Base-by-base conservation (phyloP, 30 jellyfish, hydroid and myxozoan species). In the Hydra vulgaris region DNA sequence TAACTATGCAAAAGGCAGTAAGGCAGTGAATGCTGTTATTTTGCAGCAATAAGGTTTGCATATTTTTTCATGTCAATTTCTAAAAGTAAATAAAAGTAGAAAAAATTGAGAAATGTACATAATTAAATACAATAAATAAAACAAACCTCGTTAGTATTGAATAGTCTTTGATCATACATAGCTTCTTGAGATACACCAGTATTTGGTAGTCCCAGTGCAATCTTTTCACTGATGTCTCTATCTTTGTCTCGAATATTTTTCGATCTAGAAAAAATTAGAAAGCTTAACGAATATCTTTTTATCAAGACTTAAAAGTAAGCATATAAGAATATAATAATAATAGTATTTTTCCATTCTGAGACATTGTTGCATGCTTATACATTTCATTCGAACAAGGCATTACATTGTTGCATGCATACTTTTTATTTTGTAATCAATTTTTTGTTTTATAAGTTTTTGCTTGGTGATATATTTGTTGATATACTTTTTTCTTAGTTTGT, bases 131-230 rank as follows among this genome's bases (percentile, higher is more conserved):
- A n/a, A n/a, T n/a, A n/a, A n/a, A n/a, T n/a, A n/a, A n/a, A n/a
- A 68, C 8, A 68, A 68, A 94, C 99, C 97, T 84, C 86, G 75
- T 86, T 80, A 79, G 84, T 83, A 86, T 95, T 89, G 82, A 95
- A 95, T 18, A 95, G 84, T 25, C 99, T 79, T 74, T 95, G 99
- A 73, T 95, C 99, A 88, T 88, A 95, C 89, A 95, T n/a, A 72
- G 97, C 94, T 81, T 95, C 99, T 66, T 95, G 97, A 0, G 98
- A 90, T 7, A 93, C 87, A 23, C 79, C 74, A 25, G 89, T 94
- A 54, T 97, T 86, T 0, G 99, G 99, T 91, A 95, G 27, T 25
- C 99, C 99, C 0, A 95, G 87, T 0, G 99, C 99, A 77, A 95
- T 95, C 83, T 95, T 86, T 73, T 95, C 99, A 86, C 99, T 95